Evolutionary conservation across 1,140 invertebrate species (phyloP).

Genomic region (Drosophila mayri): DNA sequence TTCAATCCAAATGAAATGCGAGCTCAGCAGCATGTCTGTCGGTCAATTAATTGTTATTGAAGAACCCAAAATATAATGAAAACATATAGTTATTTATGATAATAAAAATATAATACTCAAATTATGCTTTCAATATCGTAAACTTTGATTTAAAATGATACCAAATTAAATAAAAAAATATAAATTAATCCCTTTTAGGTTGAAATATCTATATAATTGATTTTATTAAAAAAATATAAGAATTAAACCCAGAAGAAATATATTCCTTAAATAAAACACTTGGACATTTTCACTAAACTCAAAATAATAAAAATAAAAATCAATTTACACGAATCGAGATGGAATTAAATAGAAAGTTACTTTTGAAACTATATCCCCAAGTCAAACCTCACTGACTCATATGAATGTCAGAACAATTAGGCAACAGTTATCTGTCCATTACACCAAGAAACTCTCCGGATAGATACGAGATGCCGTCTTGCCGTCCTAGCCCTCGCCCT

Average conservation of each 20-base stretch:
- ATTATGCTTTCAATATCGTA: no score
- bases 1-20: not conserved
- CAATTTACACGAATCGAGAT: conserved; percentile 4
- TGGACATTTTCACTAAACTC: not conserved
- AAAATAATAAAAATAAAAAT: conserved; percentile 2
- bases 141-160: no score
- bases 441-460: conserved; percentile 57
- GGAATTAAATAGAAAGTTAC: conserved; percentile 25
- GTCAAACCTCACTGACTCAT: conserved; percentile 5
- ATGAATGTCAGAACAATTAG: conserved; percentile 72
- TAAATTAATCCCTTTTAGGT: no score
- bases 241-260: not conserved
- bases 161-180: no score
- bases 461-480: conserved; percentile 26
- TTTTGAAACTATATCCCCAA: conserved; percentile 4
- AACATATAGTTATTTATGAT: no score
- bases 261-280: not conserved
- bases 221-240: no score
- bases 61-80: not conserved
- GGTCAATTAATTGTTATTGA: not conserved
- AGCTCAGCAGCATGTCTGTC: not conserved
- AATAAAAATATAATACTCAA: no score
- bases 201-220: no score
- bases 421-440: conserved; percentile 79
- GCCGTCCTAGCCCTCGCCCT: not conserved